Evolutionary conservation across 1,140 invertebrate genomes (phyloP).

Genomic region (Cephus cinctus): DNA sequence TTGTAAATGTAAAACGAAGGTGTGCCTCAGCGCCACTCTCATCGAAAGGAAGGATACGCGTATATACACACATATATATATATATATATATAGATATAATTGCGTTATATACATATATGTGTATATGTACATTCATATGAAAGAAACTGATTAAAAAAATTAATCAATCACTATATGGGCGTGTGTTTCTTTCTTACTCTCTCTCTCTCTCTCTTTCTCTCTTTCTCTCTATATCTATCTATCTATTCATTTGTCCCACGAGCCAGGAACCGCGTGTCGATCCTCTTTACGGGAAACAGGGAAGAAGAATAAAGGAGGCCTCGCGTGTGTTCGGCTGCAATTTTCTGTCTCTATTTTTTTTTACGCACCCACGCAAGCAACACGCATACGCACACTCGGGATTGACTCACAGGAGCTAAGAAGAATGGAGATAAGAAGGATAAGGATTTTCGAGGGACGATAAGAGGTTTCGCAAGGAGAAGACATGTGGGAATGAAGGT

Average conservation of each 20-base stretch:
- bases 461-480: too few species aligned
- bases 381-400: too few species aligned
- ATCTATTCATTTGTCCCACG: not conserved
- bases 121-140: slow-evolving; percentile 19
- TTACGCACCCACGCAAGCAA: too few species aligned
- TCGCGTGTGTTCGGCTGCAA: slow-evolving; percentile 20
- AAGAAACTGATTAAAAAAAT: slow-evolving; percentile 30
- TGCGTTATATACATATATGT: slow-evolving; percentile 14
- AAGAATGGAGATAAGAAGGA: too few species aligned
- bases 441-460: too few species aligned
- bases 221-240: too few species aligned
- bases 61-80: too few species aligned
- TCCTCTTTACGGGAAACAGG: slow-evolving; percentile 5
- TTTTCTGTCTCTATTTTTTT: too few species aligned
- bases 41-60: slow-evolving; percentile 13
- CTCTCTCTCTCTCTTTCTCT: too few species aligned
- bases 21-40: slow-evolving; percentile 25
- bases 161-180: slow-evolving; percentile 25
- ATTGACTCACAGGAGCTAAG: too few species aligned
- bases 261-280: not conserved
- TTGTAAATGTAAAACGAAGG: slow-evolving; percentile 27
- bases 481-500: too few species aligned
- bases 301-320: slow-evolving; percentile 15
- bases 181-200: too few species aligned
- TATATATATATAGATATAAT: slow-evolving; percentile 14